Conservation (phyloP, 2,113 vertebrate genomes). For the Raja brachyura region DNA sequence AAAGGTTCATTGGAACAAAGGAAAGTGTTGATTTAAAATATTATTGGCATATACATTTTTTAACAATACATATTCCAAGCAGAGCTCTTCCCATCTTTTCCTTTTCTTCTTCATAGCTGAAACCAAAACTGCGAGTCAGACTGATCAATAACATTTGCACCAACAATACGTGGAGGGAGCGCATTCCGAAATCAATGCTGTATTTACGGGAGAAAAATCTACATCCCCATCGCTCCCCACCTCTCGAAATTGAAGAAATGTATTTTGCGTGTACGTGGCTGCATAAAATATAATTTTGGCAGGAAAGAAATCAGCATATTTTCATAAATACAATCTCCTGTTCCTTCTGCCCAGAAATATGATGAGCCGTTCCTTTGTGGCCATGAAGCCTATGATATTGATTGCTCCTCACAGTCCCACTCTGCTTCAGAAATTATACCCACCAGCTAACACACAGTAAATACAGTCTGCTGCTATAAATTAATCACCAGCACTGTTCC, state of each 20-base stretch:
- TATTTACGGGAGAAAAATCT: slow-evolving; percentile 45
- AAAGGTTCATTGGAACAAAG: neutral
- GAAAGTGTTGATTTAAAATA: neutral
- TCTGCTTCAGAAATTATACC: slow-evolving; percentile 33
- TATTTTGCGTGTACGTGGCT: neutral
- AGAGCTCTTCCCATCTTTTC: slow-evolving; percentile 45
- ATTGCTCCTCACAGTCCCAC: slow-evolving; percentile 10
- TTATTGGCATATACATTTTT: neutral
- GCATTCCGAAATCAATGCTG: slow-evolving; percentile 57
- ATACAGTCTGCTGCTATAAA: neutral
- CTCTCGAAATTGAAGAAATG: slow-evolving; percentile 48
- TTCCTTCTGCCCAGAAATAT: slow-evolving; percentile 19
- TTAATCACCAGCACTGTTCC: neutral
- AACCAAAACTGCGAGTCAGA: slow-evolving; percentile 47
- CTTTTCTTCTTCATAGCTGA: slow-evolving; percentile 47
- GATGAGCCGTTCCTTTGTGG: neutral
- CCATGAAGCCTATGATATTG: slow-evolving; percentile 27
- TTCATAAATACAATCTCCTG: slow-evolving; percentile 23
- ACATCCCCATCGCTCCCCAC: slow-evolving; percentile 43
- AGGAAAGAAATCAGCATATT: neutral
- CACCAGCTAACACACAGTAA: slow-evolving; percentile 21
- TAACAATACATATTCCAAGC: neutral
- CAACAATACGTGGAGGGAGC: slow-evolving; percentile 59
- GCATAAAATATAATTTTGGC: slow-evolving; percentile 2
- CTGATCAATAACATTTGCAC: slow-evolving; percentile 60